Base-by-base conservation (phyloP, 2,888 invertebrate genomes). In the Tenthredo scrophulariae region DNA sequence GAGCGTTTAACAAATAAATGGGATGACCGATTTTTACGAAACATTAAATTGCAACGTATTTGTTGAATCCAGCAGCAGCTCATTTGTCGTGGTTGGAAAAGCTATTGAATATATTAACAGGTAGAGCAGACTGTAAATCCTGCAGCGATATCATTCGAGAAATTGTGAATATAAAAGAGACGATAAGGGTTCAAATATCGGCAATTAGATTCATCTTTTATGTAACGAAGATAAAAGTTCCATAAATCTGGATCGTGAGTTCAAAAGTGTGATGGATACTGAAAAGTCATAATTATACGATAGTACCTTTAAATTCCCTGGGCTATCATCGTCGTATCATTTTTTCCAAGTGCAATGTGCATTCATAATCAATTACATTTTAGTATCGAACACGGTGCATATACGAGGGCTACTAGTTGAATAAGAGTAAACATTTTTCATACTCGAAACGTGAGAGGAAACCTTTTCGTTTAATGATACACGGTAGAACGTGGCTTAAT, bases 371-470 rank as follows among this genome's bases (percentile, higher is more conserved):
- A 33, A 67, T 26, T 67, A 33, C 18, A 33, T 33, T 67, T 6
- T 15, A 33, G 15, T 67, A 3, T 33, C 33, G 13, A 33, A 33
- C 0, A 18, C 18, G 6, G 67, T 67, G 18, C 54, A 54, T 54
- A 54, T 54, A 54, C n/a, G n/a, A 2, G 26, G 62, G 10, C 13
- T 9, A 10, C 2, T 62, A 1, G 22, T 9, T 10, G 5, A 4
- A 26, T 15, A 33, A 18, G 33, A 18, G 67, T 67, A 13, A 33
- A 67, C 13, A 67, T 15, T 67, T 29, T 67, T 67, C 33, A 33
- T 67, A n/a, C 40, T 74, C n/a, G 29, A 72, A 43, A n/a, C 72
- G 72, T 18, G 72, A 72, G 22, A n/a, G 40, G 40, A 74, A 74
- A 74, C 10, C 43, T 74, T 43, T 22, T 22, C 33, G 33, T 67